These are phyloP conservation scores for Hypena proboscidalis DNA, from an alignment of 2,888 invertebrate species.

Conservation along the genomic window DNA sequence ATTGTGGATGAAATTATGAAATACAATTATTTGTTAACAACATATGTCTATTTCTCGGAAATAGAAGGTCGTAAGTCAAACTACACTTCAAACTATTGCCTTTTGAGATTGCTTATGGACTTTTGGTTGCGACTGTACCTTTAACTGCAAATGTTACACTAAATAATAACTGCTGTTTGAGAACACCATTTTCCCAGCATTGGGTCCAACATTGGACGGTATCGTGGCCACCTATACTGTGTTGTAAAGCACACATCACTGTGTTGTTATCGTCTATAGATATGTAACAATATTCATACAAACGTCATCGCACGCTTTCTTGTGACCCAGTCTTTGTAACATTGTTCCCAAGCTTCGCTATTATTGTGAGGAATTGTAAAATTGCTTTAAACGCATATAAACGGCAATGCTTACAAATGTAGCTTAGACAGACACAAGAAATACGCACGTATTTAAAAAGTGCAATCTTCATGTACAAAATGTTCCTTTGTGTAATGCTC, in stretches of 20 bases:
- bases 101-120: too few relatives aligned
- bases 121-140: too few relatives aligned
- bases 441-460: neutral
- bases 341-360: constrained; percentile 33
- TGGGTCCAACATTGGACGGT: constrained; percentile 6
- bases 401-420: constrained; percentile 31
- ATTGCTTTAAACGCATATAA: constrained; percentile 38
- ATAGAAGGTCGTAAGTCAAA: too few relatives aligned
- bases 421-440: constrained; percentile 19
- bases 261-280: constrained; percentile 23
- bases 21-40: too few relatives aligned
- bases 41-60: too few relatives aligned
- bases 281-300: constrained; percentile 42
- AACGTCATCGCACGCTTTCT: constrained; percentile 41
- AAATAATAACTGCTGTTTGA: too few relatives aligned
- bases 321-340: constrained; percentile 34
- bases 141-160: too few relatives aligned
- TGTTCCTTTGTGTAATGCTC: too few relatives aligned
- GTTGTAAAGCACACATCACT: constrained; percentile 31
- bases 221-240: constrained; percentile 15
- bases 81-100: too few relatives aligned
- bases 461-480: too few relatives aligned
- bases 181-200: too few relatives aligned
- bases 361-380: constrained; percentile 35
- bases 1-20: too few relatives aligned